Percentiles rank a stretch among this genome's conserved stretches.
Conservation (phyloP, 2,888 invertebrate species). For the Agrotis puta region DNA sequence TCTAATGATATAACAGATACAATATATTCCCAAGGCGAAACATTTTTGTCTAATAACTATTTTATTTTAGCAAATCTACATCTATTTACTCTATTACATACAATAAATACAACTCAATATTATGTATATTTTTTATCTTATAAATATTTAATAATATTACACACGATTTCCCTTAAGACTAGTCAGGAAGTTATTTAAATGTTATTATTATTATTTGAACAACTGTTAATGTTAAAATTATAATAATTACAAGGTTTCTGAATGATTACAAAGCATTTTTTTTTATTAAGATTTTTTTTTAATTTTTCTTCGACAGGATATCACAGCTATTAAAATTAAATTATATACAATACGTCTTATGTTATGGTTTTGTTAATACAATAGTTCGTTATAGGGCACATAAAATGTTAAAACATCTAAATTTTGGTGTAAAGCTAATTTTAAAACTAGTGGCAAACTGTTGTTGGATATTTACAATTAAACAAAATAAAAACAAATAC, state of each 20-base stretch:
- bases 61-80: slow-evolving; percentile 72
- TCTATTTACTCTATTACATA: slow-evolving; percentile 78
- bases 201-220: slow-evolving; percentile 66
- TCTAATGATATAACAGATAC: slow-evolving; percentile 82
- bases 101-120: slow-evolving; percentile 82
- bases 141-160: slow-evolving; percentile 74
- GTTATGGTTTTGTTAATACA: slow-evolving; percentile 70
- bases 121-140: slow-evolving; percentile 75
- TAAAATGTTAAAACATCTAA: slow-evolving; percentile 76
- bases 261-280: slow-evolving; percentile 70
- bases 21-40: slow-evolving; percentile 81
- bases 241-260: slow-evolving; percentile 64
- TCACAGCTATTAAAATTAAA: slow-evolving; percentile 88
- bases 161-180: slow-evolving; percentile 83
- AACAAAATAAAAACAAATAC: slow-evolving; percentile 62
- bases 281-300: slow-evolving; percentile 68
- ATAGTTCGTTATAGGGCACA: slow-evolving; percentile 76
- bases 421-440: slow-evolving; percentile 90
- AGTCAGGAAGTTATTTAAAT: slow-evolving; percentile 79
- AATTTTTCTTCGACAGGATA: slow-evolving; percentile 81
- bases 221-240: slow-evolving; percentile 63
- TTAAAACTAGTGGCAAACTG: slow-evolving; percentile 86
- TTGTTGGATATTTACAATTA: slow-evolving; percentile 67
- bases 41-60: slow-evolving; percentile 73
- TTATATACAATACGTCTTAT: slow-evolving; percentile 78